These are phyloP conservation scores for Deilephila porcellus DNA, from an alignment of 2,888 invertebrate genomes.

Conservation along the genomic window DNA sequence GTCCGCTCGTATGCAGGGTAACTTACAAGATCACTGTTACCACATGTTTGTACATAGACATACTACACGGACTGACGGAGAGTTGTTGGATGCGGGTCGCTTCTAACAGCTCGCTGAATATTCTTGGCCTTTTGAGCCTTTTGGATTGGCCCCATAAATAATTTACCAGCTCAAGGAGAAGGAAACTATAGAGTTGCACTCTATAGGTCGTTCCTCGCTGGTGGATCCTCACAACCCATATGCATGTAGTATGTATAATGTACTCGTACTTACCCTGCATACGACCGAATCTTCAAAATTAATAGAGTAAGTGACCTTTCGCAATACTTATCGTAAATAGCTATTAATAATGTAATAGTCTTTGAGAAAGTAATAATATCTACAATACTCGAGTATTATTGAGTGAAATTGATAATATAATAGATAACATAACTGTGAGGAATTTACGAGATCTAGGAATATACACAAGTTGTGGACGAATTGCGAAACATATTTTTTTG, in stretches of 20 bases:
- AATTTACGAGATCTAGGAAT: neutral
- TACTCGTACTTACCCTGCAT: neutral
- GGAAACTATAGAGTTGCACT: too few relatives aligned
- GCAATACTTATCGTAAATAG: too few relatives aligned
- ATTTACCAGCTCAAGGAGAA: too few relatives aligned
- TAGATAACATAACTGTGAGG: neutral
- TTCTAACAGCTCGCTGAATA: too few relatives aligned
- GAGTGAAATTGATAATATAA: neutral
- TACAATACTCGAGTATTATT: constrained; percentile 10
- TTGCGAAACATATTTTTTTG: neutral
- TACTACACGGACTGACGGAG: too few relatives aligned
- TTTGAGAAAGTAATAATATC: neutral
- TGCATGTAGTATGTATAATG: neutral
- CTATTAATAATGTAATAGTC: neutral
- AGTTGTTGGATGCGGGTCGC: too few relatives aligned
- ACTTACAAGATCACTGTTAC: too few relatives aligned
- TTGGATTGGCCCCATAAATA: too few relatives aligned
- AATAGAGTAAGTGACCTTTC: neutral
- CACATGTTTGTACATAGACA: too few relatives aligned
- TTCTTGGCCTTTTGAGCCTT: too few relatives aligned
- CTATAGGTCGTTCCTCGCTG: too few relatives aligned
- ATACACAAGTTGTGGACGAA: neutral
- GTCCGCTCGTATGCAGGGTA: neutral
- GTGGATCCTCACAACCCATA: too few relatives aligned
- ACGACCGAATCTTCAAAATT: constrained; percentile 1